Evolutionary conservation across 1,140 invertebrate genomes (phyloP), one percentile per base, ranked within the genome.

Genomic region (Hestina assimilis): DNA sequence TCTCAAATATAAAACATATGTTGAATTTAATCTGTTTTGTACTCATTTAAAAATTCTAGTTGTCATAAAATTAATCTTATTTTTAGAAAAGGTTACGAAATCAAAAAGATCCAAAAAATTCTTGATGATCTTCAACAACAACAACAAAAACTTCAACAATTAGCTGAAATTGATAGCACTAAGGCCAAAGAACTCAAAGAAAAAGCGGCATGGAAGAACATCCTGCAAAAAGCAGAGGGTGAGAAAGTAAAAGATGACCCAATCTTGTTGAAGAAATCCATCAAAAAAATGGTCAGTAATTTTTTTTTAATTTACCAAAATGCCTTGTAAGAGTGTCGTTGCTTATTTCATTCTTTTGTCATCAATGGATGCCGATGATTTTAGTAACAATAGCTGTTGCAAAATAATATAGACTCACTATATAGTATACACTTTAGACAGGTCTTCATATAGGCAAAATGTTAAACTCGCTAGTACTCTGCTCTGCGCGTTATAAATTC

Each of bases 171-270:
- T n/a, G 90, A 95, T 62, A 86, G 79, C 14, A 89, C 92, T 28
- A 93, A 93, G 84, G 94, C 91, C 7, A 87, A 90, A 33, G 88
- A 92, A 69, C 78, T 95, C 12, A 92, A 92, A 78, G 91, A 94
- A 58, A 93, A 93, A 77, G 88, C 91, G 29, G 90, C 91, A 3
- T 96, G 95, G 95, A 92, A 94, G 71, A 90, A 90, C 71, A 94
- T 92, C 0, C 72, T 96, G 15, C 91, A 92, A 24, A 95, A 93
- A 89, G 92, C 94, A 0, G 90, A 93, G 81, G 95, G 95, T 23
- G 90, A 93, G 62, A 96, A 96, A 89, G 91, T 97, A 5, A 94
- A 95, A 89, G 95, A 97, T 90, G 93, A 97, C 89, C 92, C 93
- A 8, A 89, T 90, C 43, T 79, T 96, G 42, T 80, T 97, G 19